Base-by-base conservation (phyloP, 1,140 invertebrate species). In the Cyphomyrmex costatus region DNA sequence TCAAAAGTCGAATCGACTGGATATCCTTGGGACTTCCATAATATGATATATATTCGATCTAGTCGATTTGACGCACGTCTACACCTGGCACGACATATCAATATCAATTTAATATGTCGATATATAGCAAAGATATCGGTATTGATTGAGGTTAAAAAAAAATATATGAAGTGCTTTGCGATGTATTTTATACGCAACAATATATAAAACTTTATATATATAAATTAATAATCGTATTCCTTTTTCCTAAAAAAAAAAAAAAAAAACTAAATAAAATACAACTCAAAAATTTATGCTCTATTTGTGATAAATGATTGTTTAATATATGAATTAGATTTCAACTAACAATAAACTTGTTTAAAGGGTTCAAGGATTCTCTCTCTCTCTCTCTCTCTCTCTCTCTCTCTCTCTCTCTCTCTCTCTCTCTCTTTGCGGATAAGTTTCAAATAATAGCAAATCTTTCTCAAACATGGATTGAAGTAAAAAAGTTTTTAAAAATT, bases 11-110 rank as follows among this genome's bases (percentile, higher is more conserved):
- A 36, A 46, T 56, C 30, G 21, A 71, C 19, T 80, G 10, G 53
- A 73, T 83, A 74, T 60, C 68, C 79, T 83, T 83, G 79, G 14
- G 46, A 74, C 19, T 73, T 30, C 12, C n/a, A 82, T 21, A 27
- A 73, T 19, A 7, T 27, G 21, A 5, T 14, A 30, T 12, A 61
- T 65, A 46, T 78, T 70, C 51, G 21, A 24, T 12, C 7, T 30
- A 73, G 36, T 30, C 21, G 36, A 46, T 83, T 83, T 36, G 3
- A 30, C 24, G 16, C 21, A 53, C 51, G 65, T 71, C 30, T 58
- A 6, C 36, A 83, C n/a, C 24, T 74, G 53, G n/a, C 42, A 49
- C 19, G 36, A 60, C 53, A 61, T 74, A 61, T 30, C 27, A 53
- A 53, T 33, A 36, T 66, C 36, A 73, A 27, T 82, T 73, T 58